These are phyloP conservation scores for Caradrina kadenii DNA, from an alignment of 2,888 invertebrate genomes.

Conservation along the genomic window DNA sequence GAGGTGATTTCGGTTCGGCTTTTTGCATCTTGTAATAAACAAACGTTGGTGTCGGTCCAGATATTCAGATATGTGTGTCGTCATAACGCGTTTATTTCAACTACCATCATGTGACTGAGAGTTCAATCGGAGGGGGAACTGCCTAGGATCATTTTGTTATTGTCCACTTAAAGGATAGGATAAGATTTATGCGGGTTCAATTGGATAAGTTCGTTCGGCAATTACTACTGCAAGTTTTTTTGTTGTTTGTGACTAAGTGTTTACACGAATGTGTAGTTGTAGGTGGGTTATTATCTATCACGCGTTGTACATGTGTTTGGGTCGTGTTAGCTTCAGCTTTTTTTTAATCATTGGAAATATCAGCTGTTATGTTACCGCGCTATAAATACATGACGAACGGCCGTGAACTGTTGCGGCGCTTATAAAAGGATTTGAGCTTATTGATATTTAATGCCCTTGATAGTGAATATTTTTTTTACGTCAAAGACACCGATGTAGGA, in stretches of 20 bases:
- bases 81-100: constrained; percentile 59
- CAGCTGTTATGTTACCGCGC: constrained; percentile 57
- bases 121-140: constrained; percentile 56
- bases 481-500: constrained; percentile 13
- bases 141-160: constrained; percentile 65
- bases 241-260: constrained; percentile 43
- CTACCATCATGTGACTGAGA: constrained; percentile 65
- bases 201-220: constrained; percentile 36
- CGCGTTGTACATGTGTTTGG: constrained; percentile 48
- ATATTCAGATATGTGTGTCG: constrained; percentile 50
- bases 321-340: constrained; percentile 45
- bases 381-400: constrained; percentile 39
- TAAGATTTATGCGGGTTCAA: constrained; percentile 48
- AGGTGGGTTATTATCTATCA: constrained; percentile 63
- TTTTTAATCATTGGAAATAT: constrained; percentile 52
- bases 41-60: constrained; percentile 56
- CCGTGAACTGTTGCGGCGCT: constrained; percentile 53
- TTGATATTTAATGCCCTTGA: constrained; percentile 38
- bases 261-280: constrained; percentile 45
- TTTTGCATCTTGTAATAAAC: constrained; percentile 62
- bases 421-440: constrained; percentile 32
- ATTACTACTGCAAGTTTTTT: constrained; percentile 31
- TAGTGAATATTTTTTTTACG: constrained; percentile 37
- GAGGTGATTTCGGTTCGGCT: constrained; percentile 32
- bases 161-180: constrained; percentile 59